Evolutionary conservation across 2,797 vertebrate genomes (phyloP), one percentile per base, ranked within the genome.

Genomic region (Mormyrops boulengeri): DNA sequence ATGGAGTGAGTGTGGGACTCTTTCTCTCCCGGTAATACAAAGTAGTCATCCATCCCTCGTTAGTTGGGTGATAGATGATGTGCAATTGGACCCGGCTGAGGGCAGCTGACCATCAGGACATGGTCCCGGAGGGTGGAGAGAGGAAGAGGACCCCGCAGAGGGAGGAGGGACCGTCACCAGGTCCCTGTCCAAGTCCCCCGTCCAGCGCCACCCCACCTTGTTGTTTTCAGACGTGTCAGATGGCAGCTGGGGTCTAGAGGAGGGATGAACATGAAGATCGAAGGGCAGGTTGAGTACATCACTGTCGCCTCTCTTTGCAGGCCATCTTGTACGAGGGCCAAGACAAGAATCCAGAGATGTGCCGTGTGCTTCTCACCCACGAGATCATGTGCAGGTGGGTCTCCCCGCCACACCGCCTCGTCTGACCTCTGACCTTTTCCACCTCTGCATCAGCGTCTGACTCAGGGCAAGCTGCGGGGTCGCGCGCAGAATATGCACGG

Each of bases 381-480:
- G 97, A 98, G 95, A 98, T 98, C 95, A 98, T 98, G 97, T 98
- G 97, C 97, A 98, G 97, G 97, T 98, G 92, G 95, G 94, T 77
- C 69, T 2, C 34, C 14, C 11, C 11, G 9, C 69, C 8, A 19
- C 69, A 1, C 17, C 34, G 5, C 69, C 34, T 14, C 34, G 5
- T 2, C 12, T 77, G 69, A 77, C 69, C 34, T 77, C 34, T 41
- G 30, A 77, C 69, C 69, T 77, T 77, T 77, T 2, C 7, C 26
- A 12, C 22, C 62, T 69, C 62, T 69, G 62, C 22, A 30, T 3
- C 2, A 3, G 11, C 26, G 11, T 12, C 12, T 38, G 66, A 73
- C 30, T 38, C 66, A 2, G 66, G 30, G 1, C 9, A 12, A 38
- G 66, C 30, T 30, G 30, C 9, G 34, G 26, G 66, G 30, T 73